Percentiles rank a stretch among this genome's conserved stretches.
phyloP scores from a whole-genome alignment of 2,888 invertebrate species.

The Suillia variegata region DNA sequence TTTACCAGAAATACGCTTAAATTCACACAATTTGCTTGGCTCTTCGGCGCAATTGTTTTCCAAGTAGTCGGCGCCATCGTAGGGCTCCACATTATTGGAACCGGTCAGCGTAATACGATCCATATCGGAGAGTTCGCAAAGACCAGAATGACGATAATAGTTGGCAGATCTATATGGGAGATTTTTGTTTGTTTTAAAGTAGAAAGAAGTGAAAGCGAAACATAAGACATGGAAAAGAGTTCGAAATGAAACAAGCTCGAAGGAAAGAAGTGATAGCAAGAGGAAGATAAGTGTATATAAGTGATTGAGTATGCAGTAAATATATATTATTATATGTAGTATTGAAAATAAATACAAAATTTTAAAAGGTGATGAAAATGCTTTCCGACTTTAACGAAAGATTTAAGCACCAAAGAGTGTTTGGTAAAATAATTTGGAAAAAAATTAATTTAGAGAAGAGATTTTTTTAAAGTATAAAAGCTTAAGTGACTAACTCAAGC shows the following conservation, averaged over 20 bases:
- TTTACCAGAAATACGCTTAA: constrained; percentile 85
- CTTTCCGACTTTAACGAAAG: no score
- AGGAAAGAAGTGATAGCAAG: constrained; percentile 13
- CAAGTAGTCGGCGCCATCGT: constrained; percentile 78
- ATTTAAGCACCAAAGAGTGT: no score
- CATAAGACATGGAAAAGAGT: neutral
- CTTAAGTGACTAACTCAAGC: no score
- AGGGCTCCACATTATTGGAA: constrained; percentile 75
- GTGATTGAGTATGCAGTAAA: no score
- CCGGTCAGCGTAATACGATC: constrained; percentile 89
- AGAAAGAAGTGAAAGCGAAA: neutral
- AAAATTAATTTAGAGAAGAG: no score
- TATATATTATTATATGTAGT: no score
- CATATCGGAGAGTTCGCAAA: constrained; percentile 90
- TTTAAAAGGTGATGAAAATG: no score
- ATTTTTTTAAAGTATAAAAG: no score
- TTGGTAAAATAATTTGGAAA: no score
- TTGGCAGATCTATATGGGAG: constrained; percentile 89
- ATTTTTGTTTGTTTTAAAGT: no score
- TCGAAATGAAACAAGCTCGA: neutral
- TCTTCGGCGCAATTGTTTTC: constrained; percentile 94
- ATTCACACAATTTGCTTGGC: constrained; percentile 92
- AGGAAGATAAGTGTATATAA: constrained; percentile 19
- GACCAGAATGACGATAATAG: constrained; percentile 85
- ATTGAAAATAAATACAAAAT: no score